Conservation (phyloP, 1,140 invertebrate species). For the Drosophila pectinifera region DNA sequence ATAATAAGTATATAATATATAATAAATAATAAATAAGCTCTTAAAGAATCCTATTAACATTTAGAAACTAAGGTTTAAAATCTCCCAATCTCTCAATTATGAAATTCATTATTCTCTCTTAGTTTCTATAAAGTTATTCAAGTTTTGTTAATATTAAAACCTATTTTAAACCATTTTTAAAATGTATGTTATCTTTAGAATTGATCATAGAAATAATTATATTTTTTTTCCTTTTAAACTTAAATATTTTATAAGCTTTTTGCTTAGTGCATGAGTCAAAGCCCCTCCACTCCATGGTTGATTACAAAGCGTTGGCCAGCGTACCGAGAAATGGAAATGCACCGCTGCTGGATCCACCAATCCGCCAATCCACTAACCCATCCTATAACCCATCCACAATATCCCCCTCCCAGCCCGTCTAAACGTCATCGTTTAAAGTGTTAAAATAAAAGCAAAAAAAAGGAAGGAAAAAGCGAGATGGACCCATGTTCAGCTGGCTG, state of each 20-base stretch:
- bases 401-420: slow-evolving; percentile 23
- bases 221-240: background rate
- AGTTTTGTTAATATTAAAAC: too few relatives aligned
- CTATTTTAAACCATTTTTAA: too few relatives aligned
- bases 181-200: too few relatives aligned
- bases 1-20: too few relatives aligned
- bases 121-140: too few relatives aligned
- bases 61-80: too few relatives aligned
- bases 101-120: background rate
- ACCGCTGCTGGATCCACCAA: slow-evolving; percentile 39
- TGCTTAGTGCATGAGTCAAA: slow-evolving; percentile 21
- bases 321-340: slow-evolving; percentile 77
- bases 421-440: slow-evolving; percentile 77
- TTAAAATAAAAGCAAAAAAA: slow-evolving; percentile 74
- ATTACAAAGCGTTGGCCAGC: slow-evolving; percentile 70
- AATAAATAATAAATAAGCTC: too few relatives aligned
- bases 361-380: slow-evolving; percentile 22
- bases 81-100: too few relatives aligned
- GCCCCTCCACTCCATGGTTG: slow-evolving; percentile 45
- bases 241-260: background rate
- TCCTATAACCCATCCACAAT: slow-evolving; percentile 1
- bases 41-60: too few relatives aligned
- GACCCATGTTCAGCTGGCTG: slow-evolving; percentile 48
- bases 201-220: background rate
- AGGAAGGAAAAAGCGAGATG: slow-evolving; percentile 49